phyloP scores from a whole-genome alignment of 2,113 vertebrate genomes.

The Tragelaphus strepsiceros region DNA sequence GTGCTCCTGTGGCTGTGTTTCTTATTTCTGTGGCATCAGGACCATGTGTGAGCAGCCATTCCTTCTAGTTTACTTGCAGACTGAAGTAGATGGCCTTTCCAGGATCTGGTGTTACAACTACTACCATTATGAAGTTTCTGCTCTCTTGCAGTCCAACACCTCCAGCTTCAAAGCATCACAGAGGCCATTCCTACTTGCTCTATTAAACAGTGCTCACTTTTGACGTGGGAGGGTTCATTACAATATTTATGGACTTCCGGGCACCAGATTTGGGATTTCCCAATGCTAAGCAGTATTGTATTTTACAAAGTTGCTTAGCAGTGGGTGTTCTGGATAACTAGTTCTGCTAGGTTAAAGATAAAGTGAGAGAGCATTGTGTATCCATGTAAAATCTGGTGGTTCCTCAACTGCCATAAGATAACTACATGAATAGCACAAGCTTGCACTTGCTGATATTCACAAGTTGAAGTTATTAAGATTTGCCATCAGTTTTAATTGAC shows the following conservation, averaged over 20 bases:
- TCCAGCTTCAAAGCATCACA: constrained; percentile 76
- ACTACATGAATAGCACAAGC: neutral
- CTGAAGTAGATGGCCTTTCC: constrained; percentile 25
- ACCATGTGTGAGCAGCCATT: constrained; percentile 38
- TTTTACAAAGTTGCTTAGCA: constrained; percentile 74
- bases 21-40: neutral
- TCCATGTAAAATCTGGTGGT: neutral
- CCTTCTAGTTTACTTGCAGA: neutral
- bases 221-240: constrained; percentile 58
- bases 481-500: constrained; percentile 59
- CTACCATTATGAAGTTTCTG: constrained; percentile 61
- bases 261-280: constrained; percentile 29
- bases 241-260: constrained; percentile 56
- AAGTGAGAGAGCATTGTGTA: constrained; percentile 60
- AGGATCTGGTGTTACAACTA: constrained; percentile 30
- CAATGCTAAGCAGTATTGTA: constrained; percentile 43
- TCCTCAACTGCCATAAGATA: neutral
- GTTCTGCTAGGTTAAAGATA: constrained; percentile 74
- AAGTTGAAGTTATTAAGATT: constrained; percentile 52
- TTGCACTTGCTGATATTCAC: constrained; percentile 24
- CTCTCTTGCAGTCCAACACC: constrained; percentile 69
- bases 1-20: constrained; percentile 43
- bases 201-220: constrained; percentile 78
- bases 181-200: constrained; percentile 70
- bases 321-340: constrained; percentile 64